Evolutionary conservation across 2,113 vertebrate genomes (phyloP).

Genomic region (Dipodomys merriami): DNA sequence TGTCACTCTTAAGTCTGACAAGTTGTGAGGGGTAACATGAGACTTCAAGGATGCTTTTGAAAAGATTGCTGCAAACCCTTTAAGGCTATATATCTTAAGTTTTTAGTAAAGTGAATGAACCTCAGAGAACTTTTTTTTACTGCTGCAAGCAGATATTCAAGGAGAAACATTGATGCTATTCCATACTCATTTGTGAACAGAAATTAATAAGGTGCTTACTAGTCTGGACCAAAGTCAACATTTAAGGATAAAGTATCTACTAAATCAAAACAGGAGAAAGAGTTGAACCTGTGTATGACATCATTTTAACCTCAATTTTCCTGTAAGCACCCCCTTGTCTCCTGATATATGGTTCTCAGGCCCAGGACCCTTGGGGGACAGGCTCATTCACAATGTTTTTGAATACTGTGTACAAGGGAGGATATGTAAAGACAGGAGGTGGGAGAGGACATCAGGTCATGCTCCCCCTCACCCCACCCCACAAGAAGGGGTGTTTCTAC

Average conservation of each 20-base stretch:
- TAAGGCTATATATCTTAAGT: neutral
- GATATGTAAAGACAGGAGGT: neutral
- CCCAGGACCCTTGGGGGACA: neutral
- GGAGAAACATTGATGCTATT: neutral
- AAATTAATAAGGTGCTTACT: neutral
- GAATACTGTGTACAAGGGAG: neutral
- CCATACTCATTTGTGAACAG: neutral
- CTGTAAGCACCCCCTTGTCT: neutral
- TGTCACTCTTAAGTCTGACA: neutral
- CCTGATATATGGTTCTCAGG: neutral
- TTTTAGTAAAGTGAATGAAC: neutral
- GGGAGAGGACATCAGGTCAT: neutral
- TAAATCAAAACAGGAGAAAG: neutral
- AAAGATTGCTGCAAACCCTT: slow-evolving; percentile 23
- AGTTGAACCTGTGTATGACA: too few relatives aligned
- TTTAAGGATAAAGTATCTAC: neutral
- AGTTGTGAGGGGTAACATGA: neutral
- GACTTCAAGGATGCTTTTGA: neutral
- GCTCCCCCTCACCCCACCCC: neutral
- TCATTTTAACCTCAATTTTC: neutral
- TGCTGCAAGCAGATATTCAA: neutral
- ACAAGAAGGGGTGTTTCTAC: neutral
- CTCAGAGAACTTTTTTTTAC: neutral
- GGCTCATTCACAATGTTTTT: neutral
- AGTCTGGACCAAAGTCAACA: neutral